phyloP scores from a whole-genome alignment of 1,140 invertebrate genomes.

The Drosophila jambulina region DNA sequence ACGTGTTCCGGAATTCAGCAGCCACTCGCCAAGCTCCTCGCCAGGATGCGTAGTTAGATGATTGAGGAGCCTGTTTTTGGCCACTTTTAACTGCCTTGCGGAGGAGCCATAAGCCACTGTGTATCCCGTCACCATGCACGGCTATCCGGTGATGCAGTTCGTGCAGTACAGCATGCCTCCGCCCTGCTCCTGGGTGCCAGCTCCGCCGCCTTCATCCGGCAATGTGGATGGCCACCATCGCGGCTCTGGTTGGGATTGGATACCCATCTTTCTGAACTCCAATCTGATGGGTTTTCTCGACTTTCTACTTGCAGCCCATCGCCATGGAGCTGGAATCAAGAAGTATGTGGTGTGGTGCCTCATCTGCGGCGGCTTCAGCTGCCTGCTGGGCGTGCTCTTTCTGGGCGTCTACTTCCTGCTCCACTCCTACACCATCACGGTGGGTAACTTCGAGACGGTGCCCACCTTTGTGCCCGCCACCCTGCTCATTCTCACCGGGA shows the following conservation, averaged over 20 bases:
- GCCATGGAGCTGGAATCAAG: constrained; percentile 85
- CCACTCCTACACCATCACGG: constrained; percentile 91
- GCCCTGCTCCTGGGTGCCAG: constrained; percentile 85
- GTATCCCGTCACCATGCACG: constrained; percentile 85
- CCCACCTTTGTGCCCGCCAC: constrained; percentile 93
- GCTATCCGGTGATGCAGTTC: constrained; percentile 87
- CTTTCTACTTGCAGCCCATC: constrained; percentile 52
- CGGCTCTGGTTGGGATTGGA: constrained; percentile 45
- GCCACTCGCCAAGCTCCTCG: neutral
- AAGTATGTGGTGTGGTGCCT: constrained; percentile 93
- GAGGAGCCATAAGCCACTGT: constrained; percentile 1
- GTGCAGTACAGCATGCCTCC: constrained; percentile 87
- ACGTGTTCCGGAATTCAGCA: constrained; percentile 50
- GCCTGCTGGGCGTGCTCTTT: constrained; percentile 90
- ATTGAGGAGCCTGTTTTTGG: constrained; percentile 24
- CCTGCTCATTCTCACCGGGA: constrained; percentile 93
- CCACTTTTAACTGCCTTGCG: constrained; percentile 16
- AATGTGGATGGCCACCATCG: constrained; percentile 65
- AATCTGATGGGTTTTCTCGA: neutral
- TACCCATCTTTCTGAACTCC: neutral
- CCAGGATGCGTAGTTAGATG: constrained; percentile 27
- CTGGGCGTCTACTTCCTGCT: constrained; percentile 91
- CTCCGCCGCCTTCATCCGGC: constrained; percentile 66
- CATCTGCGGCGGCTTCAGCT: constrained; percentile 90
- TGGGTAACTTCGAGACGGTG: constrained; percentile 93